Evolutionary conservation across 2,113 vertebrate genomes (phyloP).

Genomic region (Furnarius figulus): DNA sequence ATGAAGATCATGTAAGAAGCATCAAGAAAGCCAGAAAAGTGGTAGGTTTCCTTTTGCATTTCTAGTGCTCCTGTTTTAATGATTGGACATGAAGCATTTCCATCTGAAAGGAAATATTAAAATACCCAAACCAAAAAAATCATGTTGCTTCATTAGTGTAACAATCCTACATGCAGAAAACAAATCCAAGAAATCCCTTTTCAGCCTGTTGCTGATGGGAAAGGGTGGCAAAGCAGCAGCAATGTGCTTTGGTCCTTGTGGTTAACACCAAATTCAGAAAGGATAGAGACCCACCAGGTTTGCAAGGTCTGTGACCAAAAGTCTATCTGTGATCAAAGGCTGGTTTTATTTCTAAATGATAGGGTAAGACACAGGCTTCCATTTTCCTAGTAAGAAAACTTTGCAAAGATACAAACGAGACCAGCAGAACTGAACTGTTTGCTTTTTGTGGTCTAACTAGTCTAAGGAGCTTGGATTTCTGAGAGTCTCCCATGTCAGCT

Average conservation of each 20-base stretch:
- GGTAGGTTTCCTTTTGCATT: background rate
- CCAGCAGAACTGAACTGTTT: background rate
- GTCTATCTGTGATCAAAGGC: background rate
- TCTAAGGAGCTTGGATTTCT: background rate
- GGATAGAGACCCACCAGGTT: background rate
- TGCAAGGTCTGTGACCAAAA: background rate
- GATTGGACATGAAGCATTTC: background rate
- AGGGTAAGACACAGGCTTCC: background rate
- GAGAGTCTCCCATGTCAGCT: background rate
- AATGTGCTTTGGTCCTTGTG: background rate
- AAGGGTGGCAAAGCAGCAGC: background rate
- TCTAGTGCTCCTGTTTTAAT: background rate
- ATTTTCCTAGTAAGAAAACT: background rate
- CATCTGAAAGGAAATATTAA: background rate
- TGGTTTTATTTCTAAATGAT: too few relatives aligned
- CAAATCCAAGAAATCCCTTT: background rate
- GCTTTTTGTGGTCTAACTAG: background rate
- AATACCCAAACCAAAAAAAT: background rate
- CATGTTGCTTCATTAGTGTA: background rate
- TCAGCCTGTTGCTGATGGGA: background rate
- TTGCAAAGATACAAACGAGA: background rate
- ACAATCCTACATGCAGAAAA: background rate
- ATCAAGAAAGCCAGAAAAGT: background rate
- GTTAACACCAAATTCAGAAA: background rate
- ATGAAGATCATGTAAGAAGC: background rate